These are phyloP conservation scores for Parambassis ranga DNA, from an alignment of 2,797 vertebrate genomes.

Conservation along the genomic window DNA sequence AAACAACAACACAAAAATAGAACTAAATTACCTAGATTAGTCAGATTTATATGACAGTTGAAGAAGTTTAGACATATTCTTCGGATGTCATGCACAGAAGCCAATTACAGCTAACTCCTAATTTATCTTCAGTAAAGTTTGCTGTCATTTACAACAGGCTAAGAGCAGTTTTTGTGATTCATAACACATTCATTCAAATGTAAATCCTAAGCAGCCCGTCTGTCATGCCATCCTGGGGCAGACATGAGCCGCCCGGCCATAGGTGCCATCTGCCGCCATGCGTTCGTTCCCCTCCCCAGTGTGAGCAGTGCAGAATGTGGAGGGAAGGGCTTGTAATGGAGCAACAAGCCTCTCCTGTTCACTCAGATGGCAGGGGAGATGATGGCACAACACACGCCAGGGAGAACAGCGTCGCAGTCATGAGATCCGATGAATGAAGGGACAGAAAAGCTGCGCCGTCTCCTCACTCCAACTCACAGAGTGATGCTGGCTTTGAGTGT, in stretches of 20 bases:
- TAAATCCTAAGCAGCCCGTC: constrained; percentile 23
- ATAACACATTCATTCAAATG: constrained; percentile 4
- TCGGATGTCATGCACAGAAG: too few relatives aligned
- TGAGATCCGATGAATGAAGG: constrained; percentile 58
- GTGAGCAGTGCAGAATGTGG: constrained; percentile 52
- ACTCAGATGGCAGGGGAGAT: constrained; percentile 65
- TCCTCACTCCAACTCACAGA: constrained; percentile 13
- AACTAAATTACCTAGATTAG: too few relatives aligned
- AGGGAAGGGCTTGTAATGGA: constrained; percentile 56
- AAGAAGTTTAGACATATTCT: too few relatives aligned
- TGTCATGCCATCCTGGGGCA: constrained; percentile 53
- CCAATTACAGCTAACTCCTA: too few relatives aligned
- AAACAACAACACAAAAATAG: too few relatives aligned
- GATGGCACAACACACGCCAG: constrained; percentile 61
- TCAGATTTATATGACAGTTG: too few relatives aligned
- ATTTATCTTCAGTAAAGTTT: neutral
- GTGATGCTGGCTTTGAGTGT: constrained; percentile 11
- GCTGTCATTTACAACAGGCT: too few relatives aligned
- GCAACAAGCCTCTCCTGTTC: constrained; percentile 70
- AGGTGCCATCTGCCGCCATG: constrained; percentile 68
- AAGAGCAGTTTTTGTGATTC: too few relatives aligned
- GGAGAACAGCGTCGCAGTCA: constrained; percentile 54
- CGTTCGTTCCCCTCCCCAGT: constrained; percentile 42
- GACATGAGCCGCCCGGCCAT: constrained; percentile 36
- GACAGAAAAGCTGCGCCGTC: constrained; percentile 22